These are phyloP conservation scores for Microcebus jonahi DNA, from an alignment of 2,113 vertebrate genomes.

Conservation along the genomic window DNA sequence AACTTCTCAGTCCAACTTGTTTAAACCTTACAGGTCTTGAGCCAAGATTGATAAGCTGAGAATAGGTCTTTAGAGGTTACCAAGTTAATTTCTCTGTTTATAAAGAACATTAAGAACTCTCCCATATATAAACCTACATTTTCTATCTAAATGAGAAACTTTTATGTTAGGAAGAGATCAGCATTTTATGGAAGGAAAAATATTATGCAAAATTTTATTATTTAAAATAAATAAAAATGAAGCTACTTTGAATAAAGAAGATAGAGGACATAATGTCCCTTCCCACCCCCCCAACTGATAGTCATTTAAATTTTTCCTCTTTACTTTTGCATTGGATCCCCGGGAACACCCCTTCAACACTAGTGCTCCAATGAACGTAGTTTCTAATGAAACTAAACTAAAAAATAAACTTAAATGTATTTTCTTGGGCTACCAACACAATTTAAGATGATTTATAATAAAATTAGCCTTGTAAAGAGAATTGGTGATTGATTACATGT, in stretches of 20 bases:
- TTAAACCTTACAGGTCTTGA: not conserved
- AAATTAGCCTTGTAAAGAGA: not conserved
- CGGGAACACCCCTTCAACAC: not conserved
- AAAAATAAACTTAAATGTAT: not conserved
- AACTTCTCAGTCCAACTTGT: not conserved
- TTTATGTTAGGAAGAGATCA: not conserved
- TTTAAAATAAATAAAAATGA: not conserved
- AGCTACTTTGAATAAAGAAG: not conserved
- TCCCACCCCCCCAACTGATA: accelerated
- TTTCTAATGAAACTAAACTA: not conserved
- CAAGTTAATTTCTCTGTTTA: not conserved
- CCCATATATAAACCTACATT: not conserved
- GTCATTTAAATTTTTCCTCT: not conserved
- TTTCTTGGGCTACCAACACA: not conserved
- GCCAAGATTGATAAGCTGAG: not conserved
- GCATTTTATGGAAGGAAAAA: not conserved
- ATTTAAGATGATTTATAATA: not conserved
- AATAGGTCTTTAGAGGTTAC: not conserved
- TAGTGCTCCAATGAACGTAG: not conserved
- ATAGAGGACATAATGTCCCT: not conserved
- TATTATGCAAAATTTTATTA: not conserved
- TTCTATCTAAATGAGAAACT: not conserved
- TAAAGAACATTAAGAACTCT: not conserved
- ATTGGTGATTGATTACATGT: not conserved
- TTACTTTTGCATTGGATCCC: not conserved